Evolutionary conservation across 2,888 invertebrate genomes (phyloP).

Genomic region (Caenorhabditis doughertyi): DNA sequence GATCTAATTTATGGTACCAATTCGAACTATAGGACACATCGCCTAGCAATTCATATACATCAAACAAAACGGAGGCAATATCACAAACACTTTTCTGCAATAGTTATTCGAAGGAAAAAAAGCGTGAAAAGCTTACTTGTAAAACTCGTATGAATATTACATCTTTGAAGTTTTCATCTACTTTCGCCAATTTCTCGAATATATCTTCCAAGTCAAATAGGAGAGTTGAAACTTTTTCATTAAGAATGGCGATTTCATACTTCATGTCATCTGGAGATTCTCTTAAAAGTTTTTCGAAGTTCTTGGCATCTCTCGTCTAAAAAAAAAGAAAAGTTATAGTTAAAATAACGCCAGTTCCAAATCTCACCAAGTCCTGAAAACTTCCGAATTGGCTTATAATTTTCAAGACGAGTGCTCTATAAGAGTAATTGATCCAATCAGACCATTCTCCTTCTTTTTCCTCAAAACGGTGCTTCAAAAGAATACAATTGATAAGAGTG

Average conservation of each 20-base stretch:
- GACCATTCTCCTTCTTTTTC: conserved; percentile 16
- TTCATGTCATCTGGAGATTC: neutral
- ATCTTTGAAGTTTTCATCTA: neutral
- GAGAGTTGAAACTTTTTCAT: neutral
- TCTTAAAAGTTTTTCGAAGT: neutral
- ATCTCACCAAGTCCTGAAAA: neutral
- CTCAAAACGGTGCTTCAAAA: neutral
- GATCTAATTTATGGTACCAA: neutral
- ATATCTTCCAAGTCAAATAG: neutral
- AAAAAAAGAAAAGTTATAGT: neutral
- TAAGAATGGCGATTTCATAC: neutral
- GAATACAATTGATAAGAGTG: neutral
- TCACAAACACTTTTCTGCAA: conserved; percentile 1
- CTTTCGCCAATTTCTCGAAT: neutral
- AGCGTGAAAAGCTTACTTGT: neutral
- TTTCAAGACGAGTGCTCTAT: neutral
- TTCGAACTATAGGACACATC: too few relatives aligned
- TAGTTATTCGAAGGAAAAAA: neutral
- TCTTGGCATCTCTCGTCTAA: neutral
- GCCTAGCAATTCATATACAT: too few relatives aligned
- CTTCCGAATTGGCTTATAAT: neutral
- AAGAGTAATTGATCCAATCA: neutral
- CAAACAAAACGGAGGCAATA: neutral
- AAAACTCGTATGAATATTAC: conserved; percentile 1
- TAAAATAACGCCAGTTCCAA: neutral